Evolutionary conservation across 2,797 vertebrate species (phyloP), one percentile per base, ranked within the genome.

Genomic region (Acipenser ruthenus): DNA sequence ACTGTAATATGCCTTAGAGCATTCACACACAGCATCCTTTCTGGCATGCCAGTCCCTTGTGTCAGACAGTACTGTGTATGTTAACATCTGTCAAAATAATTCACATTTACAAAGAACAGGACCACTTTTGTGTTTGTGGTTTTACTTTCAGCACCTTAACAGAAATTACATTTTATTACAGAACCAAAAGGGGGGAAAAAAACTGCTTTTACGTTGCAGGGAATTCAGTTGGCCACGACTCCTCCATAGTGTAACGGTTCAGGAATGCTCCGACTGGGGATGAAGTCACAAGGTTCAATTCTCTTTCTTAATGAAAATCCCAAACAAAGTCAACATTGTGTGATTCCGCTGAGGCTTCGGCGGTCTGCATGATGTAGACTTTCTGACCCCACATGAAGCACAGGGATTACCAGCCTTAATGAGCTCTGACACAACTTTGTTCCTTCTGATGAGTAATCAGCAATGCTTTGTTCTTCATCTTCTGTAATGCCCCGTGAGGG

Each of bases 291-390:
- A 63, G 6, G 67, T 75, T 72, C 52, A 56, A 73, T 71, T 70
- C 51, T 67, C 67, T 66, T 67, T 60, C 62, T 60, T 67, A 67
- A 67, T 70, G 65, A 67, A 67, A 70, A 70, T 67, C 65, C 65
- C 62, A 70, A 70, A 70, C 48, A 70, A 64, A 70, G 53, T 67
- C 55, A 49, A 18, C 58, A 64, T 13, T 49, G 64, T 64, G 61
- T 53, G 68, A 73, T 73, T 65, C 68, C n/a, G 58, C 68, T 72
- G 79, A 75, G 50, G 64, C 65, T 64, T 69, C 63, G 75, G 51
- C 73, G 77, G 83, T 78, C 77, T 75, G 77, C 78, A 75, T 78
- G 71, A 78, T 66, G 72, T 71, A 69, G 60, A 68, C 78, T 62
- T 73, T 23, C 62, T 67, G 50, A 11, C 49, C 12, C 49, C 67